Conservation (phyloP, 2,113 vertebrate genomes). For the Perca fluviatilis region DNA sequence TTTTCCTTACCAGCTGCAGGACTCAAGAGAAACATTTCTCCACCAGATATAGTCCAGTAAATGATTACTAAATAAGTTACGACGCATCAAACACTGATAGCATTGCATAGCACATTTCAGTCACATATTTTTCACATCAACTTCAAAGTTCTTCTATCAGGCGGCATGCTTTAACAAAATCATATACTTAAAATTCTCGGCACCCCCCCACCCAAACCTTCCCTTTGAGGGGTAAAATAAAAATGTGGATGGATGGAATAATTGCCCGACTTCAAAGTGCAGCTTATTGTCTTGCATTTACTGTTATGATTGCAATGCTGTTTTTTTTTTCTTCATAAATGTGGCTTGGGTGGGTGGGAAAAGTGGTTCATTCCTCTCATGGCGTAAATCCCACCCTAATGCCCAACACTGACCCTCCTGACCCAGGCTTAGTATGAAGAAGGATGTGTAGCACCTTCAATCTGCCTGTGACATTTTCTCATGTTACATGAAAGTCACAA, state of each 20-base stretch:
- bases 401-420: conserved; percentile 53
- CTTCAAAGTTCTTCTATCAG: conserved; percentile 70
- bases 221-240: conserved; percentile 67
- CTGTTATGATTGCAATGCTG: conserved; percentile 55
- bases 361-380: conserved; percentile 33
- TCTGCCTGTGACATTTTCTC: conserved; percentile 22
- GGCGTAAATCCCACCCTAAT: conserved; percentile 66
- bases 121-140: conserved; percentile 73
- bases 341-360: conserved; percentile 47
- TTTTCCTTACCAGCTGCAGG: conserved; percentile 28
- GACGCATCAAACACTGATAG: conserved; percentile 43
- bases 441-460: conserved; percentile 25
- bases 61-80: conserved; percentile 23
- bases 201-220: conserved; percentile 12
- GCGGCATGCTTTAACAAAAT: conserved; percentile 58
- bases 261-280: conserved; percentile 79
- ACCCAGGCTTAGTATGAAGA: conserved; percentile 27
- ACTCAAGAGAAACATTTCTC: conserved; percentile 23
- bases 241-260: conserved; percentile 73
- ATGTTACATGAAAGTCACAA: conserved; percentile 1
- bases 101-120: conserved; percentile 26
- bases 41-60: conserved; percentile 25
- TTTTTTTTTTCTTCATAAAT: conserved; percentile 50
- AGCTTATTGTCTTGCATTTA: conserved; percentile 72
- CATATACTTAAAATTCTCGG: conserved; percentile 50